phyloP scores from a whole-genome alignment of 2,888 invertebrate species.

The Lordiphosa andalusiaca region DNA sequence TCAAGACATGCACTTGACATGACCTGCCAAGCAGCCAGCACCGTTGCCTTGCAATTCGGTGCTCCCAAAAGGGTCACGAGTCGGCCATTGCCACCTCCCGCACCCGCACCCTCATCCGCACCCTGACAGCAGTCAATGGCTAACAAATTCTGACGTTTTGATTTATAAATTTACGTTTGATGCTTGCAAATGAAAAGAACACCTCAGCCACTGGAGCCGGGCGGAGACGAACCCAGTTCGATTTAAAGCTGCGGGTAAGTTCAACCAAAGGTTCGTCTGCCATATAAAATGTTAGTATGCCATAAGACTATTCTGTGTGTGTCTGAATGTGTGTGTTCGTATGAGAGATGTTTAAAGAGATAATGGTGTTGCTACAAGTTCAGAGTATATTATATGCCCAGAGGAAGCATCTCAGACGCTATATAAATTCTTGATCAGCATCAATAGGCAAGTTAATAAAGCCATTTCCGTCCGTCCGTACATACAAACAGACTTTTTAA shows the following conservation, averaged over 20 bases:
- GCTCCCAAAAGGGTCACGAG: constrained; percentile 34
- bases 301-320: constrained; percentile 13
- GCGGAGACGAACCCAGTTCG: neutral
- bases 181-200: constrained; percentile 25
- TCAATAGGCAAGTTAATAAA: too few relatives aligned
- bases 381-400: too few relatives aligned
- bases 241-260: neutral
- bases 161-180: constrained; percentile 47
- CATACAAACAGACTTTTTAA: too few relatives aligned
- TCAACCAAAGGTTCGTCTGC: constrained; percentile 32
- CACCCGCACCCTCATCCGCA: constrained; percentile 9
- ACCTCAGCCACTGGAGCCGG: constrained; percentile 2
- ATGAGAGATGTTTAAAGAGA: neutral
- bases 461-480: too few relatives aligned
- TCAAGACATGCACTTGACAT: constrained; percentile 17
- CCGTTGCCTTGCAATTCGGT: neutral
- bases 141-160: constrained; percentile 50
- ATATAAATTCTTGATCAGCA: too few relatives aligned
- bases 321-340: neutral
- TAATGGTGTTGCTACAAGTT: too few relatives aligned
- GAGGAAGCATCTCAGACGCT: too few relatives aligned
- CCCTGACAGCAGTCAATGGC: constrained; percentile 16
- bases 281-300: constrained; percentile 35
- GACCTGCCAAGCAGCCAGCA: constrained; percentile 6
- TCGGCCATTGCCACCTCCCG: constrained; percentile 18